Conservation (phyloP, 2,797 vertebrate genomes). For the Lerista edwardsae region DNA sequence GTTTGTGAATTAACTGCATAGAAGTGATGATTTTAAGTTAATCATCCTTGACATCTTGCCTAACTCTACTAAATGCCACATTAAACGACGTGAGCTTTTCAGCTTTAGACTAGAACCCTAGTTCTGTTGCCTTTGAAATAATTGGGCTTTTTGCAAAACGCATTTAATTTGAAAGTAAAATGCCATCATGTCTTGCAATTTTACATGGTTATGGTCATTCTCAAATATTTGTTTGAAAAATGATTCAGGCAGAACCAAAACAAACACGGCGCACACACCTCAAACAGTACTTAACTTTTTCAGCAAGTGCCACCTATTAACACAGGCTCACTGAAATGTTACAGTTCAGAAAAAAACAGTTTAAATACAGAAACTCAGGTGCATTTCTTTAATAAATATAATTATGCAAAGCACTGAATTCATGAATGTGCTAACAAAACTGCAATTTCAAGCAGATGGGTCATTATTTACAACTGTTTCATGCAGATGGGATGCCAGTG, state of each 20-base stretch:
- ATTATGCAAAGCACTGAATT: slow-evolving; percentile 69
- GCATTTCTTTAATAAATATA: slow-evolving; percentile 63
- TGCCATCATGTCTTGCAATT: slow-evolving; percentile 33
- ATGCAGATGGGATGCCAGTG: slow-evolving; percentile 71
- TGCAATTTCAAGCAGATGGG: slow-evolving; percentile 72
- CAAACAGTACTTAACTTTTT: slow-evolving; percentile 12
- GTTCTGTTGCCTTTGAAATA: not conserved
- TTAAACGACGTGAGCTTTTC: not conserved
- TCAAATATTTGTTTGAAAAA: slow-evolving; percentile 37
- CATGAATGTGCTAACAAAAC: slow-evolving; percentile 65
- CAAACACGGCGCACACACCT: not conserved
- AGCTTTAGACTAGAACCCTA: not conserved
- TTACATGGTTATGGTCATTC: slow-evolving; percentile 22
- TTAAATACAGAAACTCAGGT: slow-evolving; percentile 59
- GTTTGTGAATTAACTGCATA: slow-evolving; percentile 5
- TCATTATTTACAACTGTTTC: slow-evolving; percentile 65
- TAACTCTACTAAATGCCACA: not conserved
- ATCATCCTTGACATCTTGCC: not conserved
- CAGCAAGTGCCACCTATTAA: slow-evolving; percentile 54
- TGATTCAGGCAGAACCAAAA: slow-evolving; percentile 37
- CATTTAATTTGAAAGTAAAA: slow-evolving; percentile 22
- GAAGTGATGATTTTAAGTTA: slow-evolving; percentile 34
- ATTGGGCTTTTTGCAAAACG: not conserved
- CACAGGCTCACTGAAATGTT: slow-evolving; percentile 27
- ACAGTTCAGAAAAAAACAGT: slow-evolving; percentile 40